Conservation (phyloP, 2,888 invertebrate genomes). For the Drosophila infuscata region DNA sequence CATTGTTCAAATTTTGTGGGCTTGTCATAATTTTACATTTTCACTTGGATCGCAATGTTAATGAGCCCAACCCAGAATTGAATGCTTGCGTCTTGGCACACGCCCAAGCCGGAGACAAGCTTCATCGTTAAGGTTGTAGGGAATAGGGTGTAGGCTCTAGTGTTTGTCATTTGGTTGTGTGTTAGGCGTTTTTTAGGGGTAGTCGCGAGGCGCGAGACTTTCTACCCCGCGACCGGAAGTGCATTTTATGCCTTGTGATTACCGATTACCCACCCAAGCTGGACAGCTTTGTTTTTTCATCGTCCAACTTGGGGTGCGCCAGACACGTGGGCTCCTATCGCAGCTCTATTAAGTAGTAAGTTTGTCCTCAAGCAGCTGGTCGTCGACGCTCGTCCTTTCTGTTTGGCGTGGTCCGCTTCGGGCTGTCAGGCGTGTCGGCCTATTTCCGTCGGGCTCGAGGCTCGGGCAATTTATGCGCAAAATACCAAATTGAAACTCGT, state of each 20-base stretch:
- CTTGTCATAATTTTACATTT: constrained; percentile 60
- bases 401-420: constrained; percentile 45
- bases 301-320: constrained; percentile 55
- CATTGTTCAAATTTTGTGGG: constrained; percentile 40
- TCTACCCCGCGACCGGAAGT: constrained; percentile 63
- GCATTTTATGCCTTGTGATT: constrained; percentile 76
- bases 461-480: constrained; percentile 62
- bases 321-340: constrained; percentile 63
- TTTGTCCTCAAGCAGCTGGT: constrained; percentile 20
- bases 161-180: constrained; percentile 9
- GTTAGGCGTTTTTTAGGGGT: constrained; percentile 37
- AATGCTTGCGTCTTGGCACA: constrained; percentile 61
- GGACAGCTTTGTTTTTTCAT: constrained; percentile 55
- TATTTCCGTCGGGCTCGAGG: constrained; percentile 71
- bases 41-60: constrained; percentile 46
- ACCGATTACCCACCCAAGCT: constrained; percentile 47
- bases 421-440: constrained; percentile 79
- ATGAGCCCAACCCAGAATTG: constrained; percentile 32
- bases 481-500: constrained; percentile 60
- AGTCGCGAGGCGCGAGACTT: constrained; percentile 44
- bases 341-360: constrained; percentile 9
- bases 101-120: constrained; percentile 48
- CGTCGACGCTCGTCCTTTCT: constrained; percentile 11
- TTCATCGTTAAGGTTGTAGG: constrained; percentile 13
- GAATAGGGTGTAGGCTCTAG: constrained; percentile 1